Percentiles rank a stretch among this genome's conserved stretches.
These are phyloP conservation scores for Philopotamus ludificatus DNA, from an alignment of 1,140 invertebrate species.

Conservation along the genomic window DNA sequence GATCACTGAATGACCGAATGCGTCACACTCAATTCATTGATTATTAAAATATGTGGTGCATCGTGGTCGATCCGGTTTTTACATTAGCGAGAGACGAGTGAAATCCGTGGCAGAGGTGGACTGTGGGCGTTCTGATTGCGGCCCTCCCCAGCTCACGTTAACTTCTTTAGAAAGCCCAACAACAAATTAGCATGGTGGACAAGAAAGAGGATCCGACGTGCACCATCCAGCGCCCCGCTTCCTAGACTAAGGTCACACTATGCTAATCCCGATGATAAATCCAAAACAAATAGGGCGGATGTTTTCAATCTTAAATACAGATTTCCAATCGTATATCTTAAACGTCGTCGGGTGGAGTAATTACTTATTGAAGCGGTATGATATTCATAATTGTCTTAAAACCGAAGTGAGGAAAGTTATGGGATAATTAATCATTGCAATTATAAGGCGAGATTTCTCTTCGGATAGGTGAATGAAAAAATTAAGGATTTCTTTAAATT, in stretches of 20 bases:
- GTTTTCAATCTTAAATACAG: too few relatives aligned
- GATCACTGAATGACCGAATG: neutral
- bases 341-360: too few relatives aligned
- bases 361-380: too few relatives aligned
- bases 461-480: too few relatives aligned
- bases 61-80: slow-evolving; percentile 19
- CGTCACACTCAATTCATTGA: neutral
- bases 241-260: neutral
- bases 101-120: slow-evolving; percentile 2
- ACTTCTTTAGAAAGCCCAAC: slow-evolving; percentile 29
- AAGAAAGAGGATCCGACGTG: neutral
- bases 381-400: too few relatives aligned
- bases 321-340: too few relatives aligned
- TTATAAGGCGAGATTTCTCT: too few relatives aligned
- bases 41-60: slow-evolving; percentile 7
- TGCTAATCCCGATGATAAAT: too few relatives aligned
- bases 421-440: too few relatives aligned
- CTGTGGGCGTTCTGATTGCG: slow-evolving; percentile 22
- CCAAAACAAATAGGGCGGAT: too few relatives aligned
- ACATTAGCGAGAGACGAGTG: slow-evolving; percentile 24
- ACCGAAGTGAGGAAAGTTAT: too few relatives aligned
- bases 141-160: neutral
- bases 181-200: slow-evolving; percentile 13
- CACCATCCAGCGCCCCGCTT: neutral
- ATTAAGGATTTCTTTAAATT: too few relatives aligned